phyloP scores from a whole-genome alignment of 2,888 invertebrate species.

The Apamea sordens region DNA sequence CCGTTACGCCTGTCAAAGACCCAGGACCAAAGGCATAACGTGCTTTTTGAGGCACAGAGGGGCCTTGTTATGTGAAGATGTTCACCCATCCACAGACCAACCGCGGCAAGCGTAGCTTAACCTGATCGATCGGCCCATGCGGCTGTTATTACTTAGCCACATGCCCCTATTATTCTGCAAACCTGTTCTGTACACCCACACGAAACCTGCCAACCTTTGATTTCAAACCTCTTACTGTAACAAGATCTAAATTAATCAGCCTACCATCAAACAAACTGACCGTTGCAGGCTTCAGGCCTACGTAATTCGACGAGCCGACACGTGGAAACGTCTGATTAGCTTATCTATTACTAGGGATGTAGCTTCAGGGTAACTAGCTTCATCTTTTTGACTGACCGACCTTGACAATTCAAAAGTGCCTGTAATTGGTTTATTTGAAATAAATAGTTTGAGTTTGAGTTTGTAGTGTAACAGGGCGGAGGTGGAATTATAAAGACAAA shows the following conservation, averaged over 20 bases:
- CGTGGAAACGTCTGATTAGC: constrained; percentile 22
- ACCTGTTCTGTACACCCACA: too few species aligned
- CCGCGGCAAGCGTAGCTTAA: not conserved
- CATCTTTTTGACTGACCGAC: too few species aligned
- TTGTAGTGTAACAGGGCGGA: not conserved
- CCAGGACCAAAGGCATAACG: too few species aligned
- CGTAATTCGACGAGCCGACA: not conserved
- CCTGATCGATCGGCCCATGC: not conserved
- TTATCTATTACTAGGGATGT: constrained; percentile 13
- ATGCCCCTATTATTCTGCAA: not conserved
- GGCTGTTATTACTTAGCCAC: not conserved
- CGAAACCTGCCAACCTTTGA: not conserved
- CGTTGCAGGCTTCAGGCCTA: not conserved
- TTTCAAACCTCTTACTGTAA: not conserved
- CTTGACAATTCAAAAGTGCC: too few species aligned
- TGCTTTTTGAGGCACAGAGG: too few species aligned
- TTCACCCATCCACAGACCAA: not conserved
- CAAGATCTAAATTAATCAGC: not conserved
- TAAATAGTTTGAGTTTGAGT: too few species aligned
- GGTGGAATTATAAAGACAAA: not conserved
- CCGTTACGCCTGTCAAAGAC: too few species aligned
- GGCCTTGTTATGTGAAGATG: too few species aligned
- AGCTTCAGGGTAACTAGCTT: too few species aligned
- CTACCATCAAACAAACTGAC: not conserved
- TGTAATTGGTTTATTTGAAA: too few species aligned